Evolutionary conservation across 2,113 vertebrate genomes (phyloP), one percentile per base, ranked within the genome.

Genomic region (Suncus etruscus): DNA sequence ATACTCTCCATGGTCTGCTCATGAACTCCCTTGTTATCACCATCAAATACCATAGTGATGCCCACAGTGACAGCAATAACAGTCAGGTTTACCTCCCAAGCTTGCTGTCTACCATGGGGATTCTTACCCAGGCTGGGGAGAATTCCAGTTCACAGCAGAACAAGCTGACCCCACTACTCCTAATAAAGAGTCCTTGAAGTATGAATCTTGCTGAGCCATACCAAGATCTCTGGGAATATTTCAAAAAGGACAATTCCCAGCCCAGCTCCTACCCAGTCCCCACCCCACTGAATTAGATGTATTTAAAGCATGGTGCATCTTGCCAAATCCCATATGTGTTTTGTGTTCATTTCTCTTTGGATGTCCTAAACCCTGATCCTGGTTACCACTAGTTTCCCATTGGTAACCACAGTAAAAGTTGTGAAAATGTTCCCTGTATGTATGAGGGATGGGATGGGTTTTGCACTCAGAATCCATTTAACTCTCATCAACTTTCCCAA

Each of bases 71-170:
- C 47, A 48, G 20, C 31, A 47, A 0, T 24, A 24, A 27, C 29
- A 51, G 45, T 0, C 5, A 48, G 25, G 29, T 8, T 20, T 3
- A 0, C 65, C 45, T 39, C 0, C 0, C 14, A n/a, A 0, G 0
- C 63, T 24, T 0, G 61, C 78, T 47, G 11, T 31, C 86, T 0
- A 15, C 39, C 39, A 39, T 39, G 39, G 39, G 39, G 39, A 39
- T 78, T 32, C 4, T 77, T 0, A 27, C n/a, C 6, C 1, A 1
- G 0, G 12, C 39, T 7, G 1, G 6, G 66, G 14, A 32, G 81
- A 80, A 39, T 18, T 68, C n/a, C 5, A 0, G n/a, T 22, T 70
- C 50, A 18, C 3, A 3, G 18, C 1, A 0, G 29, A 2, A 45
- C 51, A 18, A 1, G 45, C 24, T 3, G 25, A 27, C 22, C 22